Evolutionary conservation across 2,888 invertebrate species (phyloP).

Genomic region (Metacarcinus magister): DNA sequence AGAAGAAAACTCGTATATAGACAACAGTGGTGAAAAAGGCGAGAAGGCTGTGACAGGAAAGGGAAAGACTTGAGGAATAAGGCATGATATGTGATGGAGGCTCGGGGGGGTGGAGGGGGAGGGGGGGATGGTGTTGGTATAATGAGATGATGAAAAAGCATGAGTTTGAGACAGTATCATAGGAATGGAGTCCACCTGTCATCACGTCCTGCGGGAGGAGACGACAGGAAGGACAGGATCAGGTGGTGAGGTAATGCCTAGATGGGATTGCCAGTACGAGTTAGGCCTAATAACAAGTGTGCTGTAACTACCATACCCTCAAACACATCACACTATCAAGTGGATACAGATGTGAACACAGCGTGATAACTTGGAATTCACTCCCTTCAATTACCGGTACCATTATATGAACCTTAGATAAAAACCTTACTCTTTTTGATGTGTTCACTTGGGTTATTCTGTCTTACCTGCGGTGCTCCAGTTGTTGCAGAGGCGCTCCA

Average conservation of each 20-base stretch:
- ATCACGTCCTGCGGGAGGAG: neutral
- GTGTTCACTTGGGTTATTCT: neutral
- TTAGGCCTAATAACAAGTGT: neutral
- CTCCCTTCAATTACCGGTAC: neutral
- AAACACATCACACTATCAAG: neutral
- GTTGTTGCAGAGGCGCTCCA: neutral
- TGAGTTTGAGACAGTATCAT: neutral
- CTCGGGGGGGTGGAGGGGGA: too few species aligned
- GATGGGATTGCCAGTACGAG: neutral
- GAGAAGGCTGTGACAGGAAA: too few species aligned
- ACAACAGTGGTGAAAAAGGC: too few species aligned
- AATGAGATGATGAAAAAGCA: too few species aligned
- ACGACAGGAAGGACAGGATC: neutral
- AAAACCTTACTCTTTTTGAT: neutral
- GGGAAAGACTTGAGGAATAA: too few species aligned
- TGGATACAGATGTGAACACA: neutral
- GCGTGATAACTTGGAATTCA: neutral
- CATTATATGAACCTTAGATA: neutral
- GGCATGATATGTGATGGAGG: too few species aligned
- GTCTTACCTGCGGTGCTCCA: neutral
- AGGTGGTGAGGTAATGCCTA: constrained; percentile 6
- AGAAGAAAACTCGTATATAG: too few species aligned
- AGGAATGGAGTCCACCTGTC: neutral
- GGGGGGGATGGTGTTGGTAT: too few species aligned
- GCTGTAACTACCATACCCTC: neutral